Percentiles rank a stretch among this genome's conserved stretches.
phyloP scores from a whole-genome alignment of 2,888 invertebrate species.

The Fabriciana adippe region DNA sequence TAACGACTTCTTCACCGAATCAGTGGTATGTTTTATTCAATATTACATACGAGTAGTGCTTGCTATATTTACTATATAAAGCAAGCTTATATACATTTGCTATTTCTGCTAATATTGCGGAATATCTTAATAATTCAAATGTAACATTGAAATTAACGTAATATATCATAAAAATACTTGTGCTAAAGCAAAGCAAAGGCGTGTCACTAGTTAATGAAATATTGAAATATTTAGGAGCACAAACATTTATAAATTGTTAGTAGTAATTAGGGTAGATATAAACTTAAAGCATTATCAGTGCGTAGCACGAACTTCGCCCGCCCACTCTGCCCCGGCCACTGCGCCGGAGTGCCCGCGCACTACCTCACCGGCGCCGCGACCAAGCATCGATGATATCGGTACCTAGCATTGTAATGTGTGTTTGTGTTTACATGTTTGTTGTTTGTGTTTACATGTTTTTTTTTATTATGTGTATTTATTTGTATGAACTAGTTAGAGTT shows the following conservation, averaged over 20 bases:
- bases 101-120: too few species aligned
- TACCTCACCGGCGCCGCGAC: slow-evolving; percentile 43
- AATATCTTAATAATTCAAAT: too few species aligned
- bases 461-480: too few species aligned
- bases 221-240: too few species aligned
- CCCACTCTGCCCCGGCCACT: slow-evolving; percentile 73
- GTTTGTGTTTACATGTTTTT: neutral
- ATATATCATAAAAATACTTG: too few species aligned
- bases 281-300: slow-evolving; percentile 48
- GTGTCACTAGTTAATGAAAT: too few species aligned
- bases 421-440: slow-evolving; percentile 2
- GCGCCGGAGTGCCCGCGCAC: slow-evolving; percentile 39
- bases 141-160: too few species aligned
- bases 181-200: too few species aligned
- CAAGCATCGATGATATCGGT: slow-evolving; percentile 62
- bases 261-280: neutral
- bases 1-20: slow-evolving; percentile 51
- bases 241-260: too few species aligned
- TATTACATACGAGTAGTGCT: neutral
- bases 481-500: too few species aligned
- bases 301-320: slow-evolving; percentile 55
- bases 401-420: slow-evolving; percentile 27
- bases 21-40: slow-evolving; percentile 46
- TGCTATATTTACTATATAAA: too few species aligned
- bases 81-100: too few species aligned